Conservation (phyloP, 2,797 vertebrate species). For the Mus minutoides region DNA sequence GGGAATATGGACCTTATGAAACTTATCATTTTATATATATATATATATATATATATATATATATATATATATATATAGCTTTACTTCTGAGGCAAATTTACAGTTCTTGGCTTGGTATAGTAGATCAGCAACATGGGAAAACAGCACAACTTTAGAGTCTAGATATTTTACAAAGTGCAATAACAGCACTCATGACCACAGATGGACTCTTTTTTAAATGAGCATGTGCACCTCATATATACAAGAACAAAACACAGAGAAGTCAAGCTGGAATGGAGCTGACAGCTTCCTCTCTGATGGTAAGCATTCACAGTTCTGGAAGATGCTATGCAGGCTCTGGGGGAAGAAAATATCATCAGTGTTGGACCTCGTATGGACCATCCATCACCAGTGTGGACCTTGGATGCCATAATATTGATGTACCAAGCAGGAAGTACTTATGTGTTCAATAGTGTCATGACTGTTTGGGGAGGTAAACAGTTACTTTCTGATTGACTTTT, state of each 20-base stretch:
- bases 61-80: not conserved
- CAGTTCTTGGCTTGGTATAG: not conserved
- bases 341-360: not conserved
- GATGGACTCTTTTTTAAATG: not conserved
- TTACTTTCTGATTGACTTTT: not conserved
- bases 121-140: not conserved
- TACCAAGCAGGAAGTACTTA: not conserved
- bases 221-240: not conserved
- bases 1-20: not conserved
- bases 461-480: not conserved
- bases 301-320: not conserved
- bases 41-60: not conserved
- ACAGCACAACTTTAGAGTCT: not conserved
- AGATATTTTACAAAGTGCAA: not conserved
- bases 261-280: not conserved
- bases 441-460: no score
- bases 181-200: not conserved
- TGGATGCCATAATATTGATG: not conserved
- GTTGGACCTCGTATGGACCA: not conserved
- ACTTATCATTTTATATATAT: not conserved
- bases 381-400: no score
- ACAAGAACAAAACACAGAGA: not conserved
- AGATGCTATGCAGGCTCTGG: no score
- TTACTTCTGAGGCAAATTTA: not conserved
- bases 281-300: not conserved